Conservation (phyloP, 2,888 invertebrate genomes). For the Apamea epomidion region DNA sequence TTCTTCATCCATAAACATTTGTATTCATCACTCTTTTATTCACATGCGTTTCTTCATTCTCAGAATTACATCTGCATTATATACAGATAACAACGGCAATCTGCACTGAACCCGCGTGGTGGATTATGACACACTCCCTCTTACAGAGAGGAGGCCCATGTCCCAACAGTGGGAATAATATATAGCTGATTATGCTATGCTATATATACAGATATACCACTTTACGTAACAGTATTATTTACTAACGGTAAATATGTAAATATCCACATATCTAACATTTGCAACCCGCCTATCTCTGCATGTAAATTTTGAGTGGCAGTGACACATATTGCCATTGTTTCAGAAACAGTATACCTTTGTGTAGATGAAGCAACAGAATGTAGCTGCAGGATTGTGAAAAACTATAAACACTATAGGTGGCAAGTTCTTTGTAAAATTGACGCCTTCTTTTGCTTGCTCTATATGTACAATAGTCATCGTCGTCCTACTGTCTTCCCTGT, state of each 20-base stretch:
- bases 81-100: neutral
- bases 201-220: neutral
- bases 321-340: slow-evolving; percentile 55
- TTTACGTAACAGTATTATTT: neutral
- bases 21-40: neutral
- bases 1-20: neutral
- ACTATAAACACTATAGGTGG: slow-evolving; percentile 7
- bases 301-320: slow-evolving; percentile 43
- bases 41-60: neutral
- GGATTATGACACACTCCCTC: neutral
- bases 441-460: neutral
- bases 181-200: neutral
- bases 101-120: neutral
- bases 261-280: slow-evolving; percentile 22
- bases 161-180: neutral
- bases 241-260: slow-evolving; percentile 22
- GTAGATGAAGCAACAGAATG: slow-evolving; percentile 22
- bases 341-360: slow-evolving; percentile 41
- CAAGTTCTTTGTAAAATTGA: slow-evolving; percentile 30
- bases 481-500: neutral
- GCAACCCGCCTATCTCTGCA: slow-evolving; percentile 12
- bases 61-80: neutral
- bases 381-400: slow-evolving; percentile 32
- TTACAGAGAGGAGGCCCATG: neutral
- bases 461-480: neutral